A percentile compares a stretch with the other conserved stretches of the same genome.
phyloP scores from a whole-genome alignment of 1,140 invertebrate genomes.

The Scylla paramamosain region DNA sequence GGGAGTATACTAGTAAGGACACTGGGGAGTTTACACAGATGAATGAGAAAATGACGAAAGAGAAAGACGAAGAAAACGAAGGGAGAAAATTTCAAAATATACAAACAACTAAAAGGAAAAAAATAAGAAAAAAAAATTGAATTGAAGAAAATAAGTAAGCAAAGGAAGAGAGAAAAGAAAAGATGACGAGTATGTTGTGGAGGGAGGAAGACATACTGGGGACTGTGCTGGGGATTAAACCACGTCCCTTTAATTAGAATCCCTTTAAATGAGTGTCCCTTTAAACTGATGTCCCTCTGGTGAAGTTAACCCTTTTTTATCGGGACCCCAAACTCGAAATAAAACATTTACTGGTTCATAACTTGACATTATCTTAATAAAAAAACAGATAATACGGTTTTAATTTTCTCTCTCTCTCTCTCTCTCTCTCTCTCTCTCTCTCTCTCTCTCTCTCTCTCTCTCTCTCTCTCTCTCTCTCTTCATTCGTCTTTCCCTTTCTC shows the following conservation, averaged over 20 bases:
- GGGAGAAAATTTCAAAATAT: neutral
- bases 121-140: neutral
- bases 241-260: no score
- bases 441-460: neutral
- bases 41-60: neutral
- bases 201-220: neutral
- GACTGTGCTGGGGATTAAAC: neutral
- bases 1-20: no score
- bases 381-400: neutral
- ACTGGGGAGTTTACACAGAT: no score
- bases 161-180: neutral
- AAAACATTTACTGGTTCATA: neutral
- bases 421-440: constrained; percentile 18
- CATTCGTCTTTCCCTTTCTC: no score
- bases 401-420: neutral
- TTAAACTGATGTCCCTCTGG: no score
- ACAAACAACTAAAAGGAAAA: neutral
- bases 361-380: neutral
- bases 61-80: neutral
- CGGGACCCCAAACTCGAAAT: neutral
- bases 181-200: neutral
- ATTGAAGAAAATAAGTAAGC: neutral
- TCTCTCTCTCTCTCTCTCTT: neutral
- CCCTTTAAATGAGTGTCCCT: no score
- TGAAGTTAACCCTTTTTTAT: no score